Conservation (phyloP, 2,888 invertebrate genomes). For the Rhimphoctona megacephalus region DNA sequence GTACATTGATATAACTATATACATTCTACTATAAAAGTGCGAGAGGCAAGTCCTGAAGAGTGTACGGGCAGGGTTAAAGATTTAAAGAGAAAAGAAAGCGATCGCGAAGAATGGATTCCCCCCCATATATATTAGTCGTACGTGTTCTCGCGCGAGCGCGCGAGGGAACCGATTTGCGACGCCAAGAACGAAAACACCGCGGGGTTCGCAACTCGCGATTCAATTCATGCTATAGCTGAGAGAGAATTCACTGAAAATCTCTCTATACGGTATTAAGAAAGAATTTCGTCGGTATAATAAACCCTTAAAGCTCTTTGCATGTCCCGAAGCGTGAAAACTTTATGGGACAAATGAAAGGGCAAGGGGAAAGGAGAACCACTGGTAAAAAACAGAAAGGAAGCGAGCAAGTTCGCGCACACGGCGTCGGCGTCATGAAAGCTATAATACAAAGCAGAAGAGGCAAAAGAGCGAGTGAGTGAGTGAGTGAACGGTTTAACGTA, state of each 20-base stretch:
- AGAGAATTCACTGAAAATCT: background rate
- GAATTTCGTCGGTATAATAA: slow-evolving; percentile 22
- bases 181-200: slow-evolving; percentile 40
- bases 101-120: slow-evolving; percentile 79
- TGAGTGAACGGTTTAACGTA: slow-evolving; percentile 59
- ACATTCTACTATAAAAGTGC: slow-evolving; percentile 14
- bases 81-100: slow-evolving; percentile 67
- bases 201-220: slow-evolving; percentile 71
- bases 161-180: slow-evolving; percentile 74
- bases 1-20: slow-evolving; percentile 49
- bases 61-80: slow-evolving; percentile 39
- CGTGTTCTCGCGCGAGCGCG: slow-evolving; percentile 76
- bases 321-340: slow-evolving; percentile 47
- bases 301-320: background rate
- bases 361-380: slow-evolving; percentile 64
- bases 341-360: slow-evolving; percentile 28
- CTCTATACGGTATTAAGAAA: slow-evolving; percentile 15
- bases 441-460: slow-evolving; percentile 74
- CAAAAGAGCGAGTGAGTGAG: slow-evolving; percentile 54
- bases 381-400: slow-evolving; percentile 50
- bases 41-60: slow-evolving; percentile 44
- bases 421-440: slow-evolving; percentile 80
- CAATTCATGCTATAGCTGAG: slow-evolving; percentile 38
- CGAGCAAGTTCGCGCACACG: slow-evolving; percentile 74
- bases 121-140: slow-evolving; percentile 79